phyloP scores from a whole-genome alignment of 2,888 invertebrate species.

The Poecilus cupreus region DNA sequence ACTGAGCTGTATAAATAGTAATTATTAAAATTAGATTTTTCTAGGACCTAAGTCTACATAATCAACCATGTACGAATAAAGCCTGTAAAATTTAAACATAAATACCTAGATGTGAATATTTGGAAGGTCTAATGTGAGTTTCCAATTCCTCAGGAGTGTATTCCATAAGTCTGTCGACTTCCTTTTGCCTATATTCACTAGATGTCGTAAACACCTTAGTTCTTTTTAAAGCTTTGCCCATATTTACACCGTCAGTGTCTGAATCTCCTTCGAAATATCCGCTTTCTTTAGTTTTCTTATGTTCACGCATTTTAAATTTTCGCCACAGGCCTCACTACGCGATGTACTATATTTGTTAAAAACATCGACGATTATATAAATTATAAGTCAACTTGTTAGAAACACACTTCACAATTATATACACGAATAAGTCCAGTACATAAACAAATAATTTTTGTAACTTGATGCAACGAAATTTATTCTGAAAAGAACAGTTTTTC shows the following conservation, averaged over 20 bases:
- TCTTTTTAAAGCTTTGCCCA: constrained; percentile 72
- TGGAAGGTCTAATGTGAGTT: constrained; percentile 66
- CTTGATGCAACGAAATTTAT: constrained; percentile 43
- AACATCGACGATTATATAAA: constrained; percentile 42
- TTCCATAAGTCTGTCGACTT: constrained; percentile 65
- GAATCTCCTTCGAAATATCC: constrained; percentile 88
- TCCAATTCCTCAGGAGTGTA: constrained; percentile 70
- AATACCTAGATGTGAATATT: constrained; percentile 63
- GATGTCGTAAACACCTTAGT: constrained; percentile 70
- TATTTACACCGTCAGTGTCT: constrained; percentile 77
- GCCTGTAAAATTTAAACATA: constrained; percentile 10
- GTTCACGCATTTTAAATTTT: constrained; percentile 70
- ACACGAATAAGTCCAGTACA: not conserved
- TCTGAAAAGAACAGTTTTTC: constrained; percentile 57
- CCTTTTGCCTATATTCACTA: constrained; percentile 66
- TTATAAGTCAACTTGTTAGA: constrained; percentile 12
- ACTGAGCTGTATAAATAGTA: too few relatives aligned
- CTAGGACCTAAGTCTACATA: too few relatives aligned
- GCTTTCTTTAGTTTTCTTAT: constrained; percentile 80
- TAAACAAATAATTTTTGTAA: constrained; percentile 36
- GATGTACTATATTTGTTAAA: constrained; percentile 22
- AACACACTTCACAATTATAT: constrained; percentile 21
- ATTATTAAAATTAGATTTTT: too few relatives aligned
- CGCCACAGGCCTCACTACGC: constrained; percentile 2
- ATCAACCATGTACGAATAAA: too few relatives aligned